These are phyloP conservation scores for Gobius niger DNA, from an alignment of 2,113 vertebrate genomes.

Conservation along the genomic window DNA sequence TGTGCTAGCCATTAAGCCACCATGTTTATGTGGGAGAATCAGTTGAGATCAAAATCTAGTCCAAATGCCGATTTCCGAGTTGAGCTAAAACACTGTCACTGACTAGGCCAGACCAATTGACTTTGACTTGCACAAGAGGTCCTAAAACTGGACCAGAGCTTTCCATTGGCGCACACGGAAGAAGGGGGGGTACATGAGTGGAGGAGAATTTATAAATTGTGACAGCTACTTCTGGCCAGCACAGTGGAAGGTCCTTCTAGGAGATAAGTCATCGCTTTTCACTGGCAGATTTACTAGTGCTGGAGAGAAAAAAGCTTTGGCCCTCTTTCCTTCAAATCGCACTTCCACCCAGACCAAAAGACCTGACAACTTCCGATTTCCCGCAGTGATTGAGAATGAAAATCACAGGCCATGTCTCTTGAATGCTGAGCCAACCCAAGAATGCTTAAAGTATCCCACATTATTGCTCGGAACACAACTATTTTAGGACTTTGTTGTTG, in stretches of 20 bases:
- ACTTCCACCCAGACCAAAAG: slow-evolving; percentile 46
- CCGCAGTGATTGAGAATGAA: slow-evolving; percentile 25
- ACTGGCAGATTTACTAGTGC: slow-evolving; percentile 59
- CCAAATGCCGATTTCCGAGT: neutral
- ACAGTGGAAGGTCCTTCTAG: slow-evolving; percentile 46
- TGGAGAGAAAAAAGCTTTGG: slow-evolving; percentile 29
- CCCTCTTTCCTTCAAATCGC: slow-evolving; percentile 37
- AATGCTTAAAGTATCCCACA: slow-evolving; percentile 3
- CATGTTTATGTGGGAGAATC: too few species aligned
- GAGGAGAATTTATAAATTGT: slow-evolving; percentile 55
- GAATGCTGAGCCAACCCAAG: neutral
- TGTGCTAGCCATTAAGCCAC: too few species aligned
- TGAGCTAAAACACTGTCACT: neutral
- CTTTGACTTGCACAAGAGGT: slow-evolving; percentile 17
- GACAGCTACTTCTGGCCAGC: slow-evolving; percentile 49
- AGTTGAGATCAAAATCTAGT: too few species aligned
- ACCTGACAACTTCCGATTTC: slow-evolving; percentile 16
- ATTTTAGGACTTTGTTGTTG: too few species aligned
- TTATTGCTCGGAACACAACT: too few species aligned
- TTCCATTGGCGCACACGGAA: slow-evolving; percentile 40
- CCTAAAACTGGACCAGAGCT: slow-evolving; percentile 50
- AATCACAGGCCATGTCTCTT: slow-evolving; percentile 33
- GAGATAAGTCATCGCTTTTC: slow-evolving; percentile 59
- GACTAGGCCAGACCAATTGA: slow-evolving; percentile 26
- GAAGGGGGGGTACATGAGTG: slow-evolving; percentile 39